Base-by-base conservation (phyloP, 2,888 invertebrate species). In the Bugula neritina region DNA sequence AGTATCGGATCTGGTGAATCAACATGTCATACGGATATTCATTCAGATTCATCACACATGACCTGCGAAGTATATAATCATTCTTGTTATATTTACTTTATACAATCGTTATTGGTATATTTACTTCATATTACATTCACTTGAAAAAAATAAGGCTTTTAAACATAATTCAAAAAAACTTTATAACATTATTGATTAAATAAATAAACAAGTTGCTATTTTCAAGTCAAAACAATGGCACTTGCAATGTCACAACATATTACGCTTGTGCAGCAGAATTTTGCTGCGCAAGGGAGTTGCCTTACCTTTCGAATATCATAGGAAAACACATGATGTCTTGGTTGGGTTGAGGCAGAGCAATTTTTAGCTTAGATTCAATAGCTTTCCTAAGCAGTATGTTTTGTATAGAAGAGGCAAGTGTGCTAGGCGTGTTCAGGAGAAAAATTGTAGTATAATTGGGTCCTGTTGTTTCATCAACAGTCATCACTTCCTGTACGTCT, bases 321-420 rank as follows among this genome's bases (percentile, higher is more conserved):
- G 63, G 63, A 31, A 63, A 63, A 31, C 63, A 63, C 63, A 63
- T 2, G 17, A 31, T 31, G 27, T 63, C 63, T 31, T 17, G 2
- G 13, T 25, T 63, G 5, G 63, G 13, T 31, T 31, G 63, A 63
- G 63, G 63, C 5, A 63, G 31, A 34, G 63, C 63, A 3, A 63
- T 27, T 31, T 63, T 63, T 31, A 63, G 31, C 13, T 31, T 31
- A 17, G 21, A 13, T 2, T 25, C 17, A n/a, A 63, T 63, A 13
- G 63, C 63, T 31, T 63, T 63, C 27, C 63, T 2, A 13, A 63
- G 31, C 5, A 63, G 17, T 13, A 63, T 63, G 27, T 63, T 63
- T n/a, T 63, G 63, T 5, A 63, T 31, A 3, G 31, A 13, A 10
- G 21, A 21, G 17, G 29, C 27, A 13, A 31, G 63, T 13, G 63